Evolutionary conservation across 2,888 invertebrate genomes (phyloP), one percentile per base, ranked within the genome.

Genomic region (Acrobasis suavella): DNA sequence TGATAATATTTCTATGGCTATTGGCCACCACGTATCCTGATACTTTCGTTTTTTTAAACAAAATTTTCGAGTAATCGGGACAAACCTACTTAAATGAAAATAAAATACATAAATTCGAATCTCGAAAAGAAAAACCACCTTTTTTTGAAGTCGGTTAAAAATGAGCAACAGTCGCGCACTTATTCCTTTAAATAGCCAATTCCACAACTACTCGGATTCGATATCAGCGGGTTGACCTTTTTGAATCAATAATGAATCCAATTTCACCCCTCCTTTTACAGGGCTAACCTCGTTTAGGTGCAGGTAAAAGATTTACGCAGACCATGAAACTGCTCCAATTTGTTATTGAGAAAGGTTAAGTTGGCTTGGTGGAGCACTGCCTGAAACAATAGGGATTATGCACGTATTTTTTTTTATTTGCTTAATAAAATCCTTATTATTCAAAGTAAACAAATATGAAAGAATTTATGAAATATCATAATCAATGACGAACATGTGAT

Each of bases 211-310:
- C 60, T 12, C 39, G 51, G 60, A 51, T 60, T 42, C 12, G 51
- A 60, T 60, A 60, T 60, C 60, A 60, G 42, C 22, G 38, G 42
- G 60, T 51, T 60, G 60, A 60, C 60, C 86, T 83, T 82, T 82
- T 78, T 87, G 86, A 86, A 87, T 88, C 81, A 85, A 81, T 86
- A 83, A 87, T 85, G 85, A 86, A 85, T 85, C 80, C 83, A 87
- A 86, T 87, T 84, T 80, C 71, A 68, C 72, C 72, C 71, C 70
- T 72, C 79, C 77, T 79, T 80, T 77, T 42, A 17, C 56, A 12
- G 22, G 75, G 76, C 72, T 70, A 71, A 75, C 71, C 76, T 77
- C 75, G 78, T 82, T 82, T 78, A 76, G 73, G 72, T 76, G 70
- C 75, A 77, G 83, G 83, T 80, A 83, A 78, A 77, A 78, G 77